Evolutionary conservation across 2,888 invertebrate genomes (phyloP), one percentile per base, ranked within the genome.

Genomic region (Protodeltote pygarga): DNA sequence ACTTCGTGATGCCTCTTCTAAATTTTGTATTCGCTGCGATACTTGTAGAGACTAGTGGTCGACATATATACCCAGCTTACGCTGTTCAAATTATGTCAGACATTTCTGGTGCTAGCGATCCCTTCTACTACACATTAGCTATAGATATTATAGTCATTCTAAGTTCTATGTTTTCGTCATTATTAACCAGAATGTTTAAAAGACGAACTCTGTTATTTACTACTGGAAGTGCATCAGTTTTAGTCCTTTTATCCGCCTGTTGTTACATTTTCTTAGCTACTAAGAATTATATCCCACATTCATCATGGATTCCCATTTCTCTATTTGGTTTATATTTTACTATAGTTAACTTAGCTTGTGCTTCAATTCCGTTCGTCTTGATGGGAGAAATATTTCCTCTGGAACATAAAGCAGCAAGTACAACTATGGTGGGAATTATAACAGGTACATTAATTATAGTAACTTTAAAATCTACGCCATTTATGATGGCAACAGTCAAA

Each of bases 41-140:
- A 6, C 38, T 79, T 3, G 10, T 78, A 16, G 79, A 81, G 27
- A 40, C 63, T 0, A 60, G 70, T 11, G 77, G 77, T 0, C 59
- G 77, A 14, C 77, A 80, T 21, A 45, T 71, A 3, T 71, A 76
- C n/a, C 73, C 79, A 0, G 65, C 76, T 0, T 80, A 79, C 16
- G 78, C 78, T 10, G 47, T 62, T 0, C 65, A 79, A 17, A 76
- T 81, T 5, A 72, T 80, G 23, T 51, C 57, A 0, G 65, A 68
- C 34, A 49, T 80, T 3, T 65, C 71, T 8, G 58, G 55, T 9
- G 45, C 48, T 1, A 3, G 50, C 0, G 48, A 54, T 3, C 55
- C 71, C 0, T 70, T 74, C 23, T 72, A 73, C 15, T 75, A 69
- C 28, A 73, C 72, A 1, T 37, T 79, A n/a, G 55, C 41, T 11